Evolutionary conservation across 2,888 invertebrate species (phyloP).

Genomic region (Himalopsyche anomala): DNA sequence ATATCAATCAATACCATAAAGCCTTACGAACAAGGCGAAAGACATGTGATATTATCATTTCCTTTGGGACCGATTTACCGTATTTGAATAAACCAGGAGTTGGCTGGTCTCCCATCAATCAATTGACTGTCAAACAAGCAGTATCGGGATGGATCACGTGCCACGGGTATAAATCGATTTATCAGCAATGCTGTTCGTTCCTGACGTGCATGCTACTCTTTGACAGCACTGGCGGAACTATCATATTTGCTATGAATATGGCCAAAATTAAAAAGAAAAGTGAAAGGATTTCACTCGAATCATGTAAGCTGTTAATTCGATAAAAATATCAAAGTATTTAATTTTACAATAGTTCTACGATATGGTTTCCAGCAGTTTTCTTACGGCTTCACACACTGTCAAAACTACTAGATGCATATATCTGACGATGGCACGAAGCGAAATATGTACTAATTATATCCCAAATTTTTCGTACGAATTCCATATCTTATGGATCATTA

Average conservation of each 20-base stretch:
- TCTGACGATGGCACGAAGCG: no score
- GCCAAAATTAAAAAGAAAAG: no score
- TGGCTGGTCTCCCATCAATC: slow-evolving; percentile 21
- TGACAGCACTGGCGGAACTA: not conserved
- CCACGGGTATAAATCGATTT: slow-evolving; percentile 34
- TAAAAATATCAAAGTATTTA: no score
- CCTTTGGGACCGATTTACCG: slow-evolving; percentile 23
- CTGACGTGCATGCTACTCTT: not conserved
- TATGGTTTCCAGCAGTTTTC: no score
- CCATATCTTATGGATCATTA: no score
- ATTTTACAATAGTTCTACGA: no score
- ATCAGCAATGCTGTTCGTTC: not conserved
- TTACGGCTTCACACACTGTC: no score
- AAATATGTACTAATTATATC: no score
- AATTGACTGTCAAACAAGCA: not conserved
- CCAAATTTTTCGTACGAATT: no score
- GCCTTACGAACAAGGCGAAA: not conserved
- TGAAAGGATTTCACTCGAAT: no score
- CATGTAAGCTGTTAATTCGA: no score
- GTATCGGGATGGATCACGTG: slow-evolving; percentile 27
- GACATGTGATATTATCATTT: slow-evolving; percentile 6
- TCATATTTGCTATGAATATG: not conserved
- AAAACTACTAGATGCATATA: no score
- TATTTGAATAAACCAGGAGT: slow-evolving; percentile 38
- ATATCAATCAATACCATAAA: not conserved